phyloP scores from a whole-genome alignment of 2,888 invertebrate genomes.

The Spicauda simplicius region DNA sequence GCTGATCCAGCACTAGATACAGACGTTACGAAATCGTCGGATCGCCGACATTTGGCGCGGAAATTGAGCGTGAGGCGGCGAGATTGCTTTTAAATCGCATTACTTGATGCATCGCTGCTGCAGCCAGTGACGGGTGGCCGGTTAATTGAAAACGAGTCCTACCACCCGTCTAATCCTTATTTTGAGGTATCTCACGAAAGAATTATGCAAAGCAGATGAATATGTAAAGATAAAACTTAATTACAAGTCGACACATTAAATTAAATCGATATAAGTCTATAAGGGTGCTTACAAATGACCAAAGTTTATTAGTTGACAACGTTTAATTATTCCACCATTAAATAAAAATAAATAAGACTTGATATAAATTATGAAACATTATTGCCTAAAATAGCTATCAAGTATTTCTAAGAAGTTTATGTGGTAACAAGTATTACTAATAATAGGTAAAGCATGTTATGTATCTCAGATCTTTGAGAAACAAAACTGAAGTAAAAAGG shows the following conservation, averaged over 20 bases:
- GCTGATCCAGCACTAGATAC: constrained; percentile 1
- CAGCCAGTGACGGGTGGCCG: constrained; percentile 37
- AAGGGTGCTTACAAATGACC: background rate
- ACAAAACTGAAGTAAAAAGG: background rate
- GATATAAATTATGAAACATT: too few species aligned
- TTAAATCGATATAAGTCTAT: background rate
- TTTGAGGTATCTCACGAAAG: background rate
- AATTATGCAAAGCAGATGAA: background rate
- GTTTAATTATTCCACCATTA: too few species aligned
- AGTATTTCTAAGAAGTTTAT: too few species aligned
- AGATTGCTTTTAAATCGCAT: constrained; percentile 80
- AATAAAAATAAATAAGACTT: too few species aligned
- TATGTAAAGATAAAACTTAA: background rate
- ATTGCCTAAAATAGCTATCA: too few species aligned
- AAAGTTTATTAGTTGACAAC: too few species aligned
- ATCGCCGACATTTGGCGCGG: constrained; percentile 64
- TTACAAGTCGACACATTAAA: background rate
- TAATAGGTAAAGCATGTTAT: too few species aligned
- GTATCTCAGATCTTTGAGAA: too few species aligned
- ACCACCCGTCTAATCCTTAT: constrained; percentile 18
- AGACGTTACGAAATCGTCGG: constrained; percentile 38
- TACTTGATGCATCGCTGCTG: constrained; percentile 52
- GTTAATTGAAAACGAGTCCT: constrained; percentile 36
- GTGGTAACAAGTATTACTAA: too few species aligned
- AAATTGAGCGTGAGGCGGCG: constrained; percentile 70